These are phyloP conservation scores for Epistrophe eligans DNA, from an alignment of 2,888 invertebrate genomes.

Conservation along the genomic window DNA sequence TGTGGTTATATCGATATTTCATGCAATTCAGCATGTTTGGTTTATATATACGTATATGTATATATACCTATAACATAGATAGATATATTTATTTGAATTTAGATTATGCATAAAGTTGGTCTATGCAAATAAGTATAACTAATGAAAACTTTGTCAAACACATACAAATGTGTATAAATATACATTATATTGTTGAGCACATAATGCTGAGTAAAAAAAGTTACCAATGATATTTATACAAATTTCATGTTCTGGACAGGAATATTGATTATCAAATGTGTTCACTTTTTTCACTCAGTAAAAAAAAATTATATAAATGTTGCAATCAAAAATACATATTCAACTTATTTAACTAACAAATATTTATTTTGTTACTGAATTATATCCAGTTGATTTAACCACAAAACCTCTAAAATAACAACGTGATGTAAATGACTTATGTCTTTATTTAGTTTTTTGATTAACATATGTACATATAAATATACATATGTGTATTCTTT, in stretches of 20 bases:
- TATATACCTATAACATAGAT: too few relatives aligned
- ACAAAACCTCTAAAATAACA: not conserved
- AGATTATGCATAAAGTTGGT: slow-evolving; percentile 33
- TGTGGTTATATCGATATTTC: slow-evolving; percentile 39
- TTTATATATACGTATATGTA: too few relatives aligned
- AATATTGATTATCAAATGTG: slow-evolving; percentile 3
- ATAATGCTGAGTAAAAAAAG: not conserved
- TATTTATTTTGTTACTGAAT: slow-evolving; percentile 5
- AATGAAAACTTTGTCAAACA: slow-evolving; percentile 11
- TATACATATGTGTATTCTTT: too few relatives aligned
- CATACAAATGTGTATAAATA: not conserved
- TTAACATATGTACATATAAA: too few relatives aligned
- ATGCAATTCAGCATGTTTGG: slow-evolving; percentile 25
- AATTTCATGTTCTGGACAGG: not conserved
- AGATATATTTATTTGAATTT: slow-evolving; percentile 35
- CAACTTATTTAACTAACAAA: not conserved
- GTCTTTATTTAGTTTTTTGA: too few relatives aligned
- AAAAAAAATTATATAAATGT: not conserved
- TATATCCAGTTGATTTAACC: not conserved
- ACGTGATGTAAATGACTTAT: too few relatives aligned
- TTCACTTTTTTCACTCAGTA: not conserved
- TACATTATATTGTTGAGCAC: not conserved
- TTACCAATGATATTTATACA: not conserved
- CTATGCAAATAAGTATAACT: slow-evolving; percentile 23
- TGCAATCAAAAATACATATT: slow-evolving; percentile 2